Evolutionary conservation across 2,888 invertebrate species (phyloP), one percentile per base, ranked within the genome.

Genomic region (Standfussiana lucernea): DNA sequence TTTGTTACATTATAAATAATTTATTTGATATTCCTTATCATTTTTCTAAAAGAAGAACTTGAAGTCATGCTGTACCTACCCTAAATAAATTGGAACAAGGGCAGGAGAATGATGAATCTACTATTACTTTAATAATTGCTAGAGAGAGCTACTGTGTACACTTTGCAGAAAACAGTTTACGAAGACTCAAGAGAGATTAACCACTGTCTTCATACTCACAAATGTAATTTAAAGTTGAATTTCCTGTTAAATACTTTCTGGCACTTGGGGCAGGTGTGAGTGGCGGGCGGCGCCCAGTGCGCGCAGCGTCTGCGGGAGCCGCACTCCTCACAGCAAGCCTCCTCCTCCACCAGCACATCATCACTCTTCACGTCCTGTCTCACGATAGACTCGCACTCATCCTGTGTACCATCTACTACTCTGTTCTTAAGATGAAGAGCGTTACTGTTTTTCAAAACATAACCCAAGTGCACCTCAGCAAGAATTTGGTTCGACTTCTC

Each of bases 171-270:
- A 37, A 28, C 4, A n/a, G 11, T 5, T 53, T 53, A 28, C 28
- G 28, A 56, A 28, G 28, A 28, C 13, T 15, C 28, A 15, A 32
- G 18, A 32, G 37, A n/a, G 15, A 40, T 32, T 21, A 37, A 7
- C 4, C 18, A n/a, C n/a, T 37, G 47, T 40, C n/a, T 8, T 21
- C 1, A 42, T 79, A 79, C 79, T 80, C 66, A 79, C 79, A 79
- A 45, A 75, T 95, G 95, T 28, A 93, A 61, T 65, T 90, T 91
- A 47, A 91, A 93, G 84, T 94, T 95, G 66, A 92, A 94, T 81
- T 93, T 95, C 77, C 92, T 93, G 28, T 85, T 92, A 71, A 95
- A 94, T 7, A 90, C 85, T 86, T 93, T 95, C 7, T 87, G 80
- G 68, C 95, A 94, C 62, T 91, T 86, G 18, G 90, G 91, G 77